Evolutionary conservation across 2,888 invertebrate species (phyloP).

Genomic region (Ferdinandea cuprea): DNA sequence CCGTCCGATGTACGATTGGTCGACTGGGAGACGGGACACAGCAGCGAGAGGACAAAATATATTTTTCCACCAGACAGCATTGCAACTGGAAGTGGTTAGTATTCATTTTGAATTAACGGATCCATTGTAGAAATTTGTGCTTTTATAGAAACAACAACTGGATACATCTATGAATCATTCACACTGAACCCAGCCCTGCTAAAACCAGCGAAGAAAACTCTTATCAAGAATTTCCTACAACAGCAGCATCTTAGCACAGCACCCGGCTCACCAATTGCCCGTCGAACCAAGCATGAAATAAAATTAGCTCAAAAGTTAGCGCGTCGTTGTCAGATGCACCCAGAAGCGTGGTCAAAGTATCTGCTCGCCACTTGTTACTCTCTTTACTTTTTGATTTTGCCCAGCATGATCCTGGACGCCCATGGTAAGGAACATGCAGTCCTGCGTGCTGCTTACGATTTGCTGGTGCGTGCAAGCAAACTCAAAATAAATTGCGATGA

Average conservation of each 20-base stretch:
- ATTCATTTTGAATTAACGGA: neutral
- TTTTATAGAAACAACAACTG: slow-evolving; percentile 75
- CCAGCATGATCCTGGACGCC: slow-evolving; percentile 90
- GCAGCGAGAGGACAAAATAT: slow-evolving; percentile 95
- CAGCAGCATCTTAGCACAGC: slow-evolving; percentile 83
- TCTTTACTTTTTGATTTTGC: slow-evolving; percentile 97
- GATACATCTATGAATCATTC: slow-evolving; percentile 86
- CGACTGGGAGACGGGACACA: slow-evolving; percentile 91
- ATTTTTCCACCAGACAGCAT: slow-evolving; percentile 95
- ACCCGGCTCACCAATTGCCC: slow-evolving; percentile 95
- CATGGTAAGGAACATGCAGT: slow-evolving; percentile 89
- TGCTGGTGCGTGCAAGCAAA: slow-evolving; percentile 94
- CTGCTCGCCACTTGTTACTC: slow-evolving; percentile 94
- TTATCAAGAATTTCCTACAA: slow-evolving; percentile 79
- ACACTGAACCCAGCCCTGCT: slow-evolving; percentile 86
- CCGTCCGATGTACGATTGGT: slow-evolving; percentile 87
- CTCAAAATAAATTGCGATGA: slow-evolving; percentile 95
- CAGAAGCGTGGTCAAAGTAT: slow-evolving; percentile 96
- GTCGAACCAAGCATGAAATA: slow-evolving; percentile 97
- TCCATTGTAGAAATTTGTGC: neutral
- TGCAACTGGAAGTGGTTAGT: slow-evolving; percentile 68
- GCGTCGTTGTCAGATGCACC: slow-evolving; percentile 86
- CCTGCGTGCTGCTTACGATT: slow-evolving; percentile 91
- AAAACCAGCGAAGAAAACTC: slow-evolving; percentile 79
- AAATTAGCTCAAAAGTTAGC: slow-evolving; percentile 92